Conservation (phyloP, 1,140 invertebrate genomes). For the Drosophila bocki region DNA sequence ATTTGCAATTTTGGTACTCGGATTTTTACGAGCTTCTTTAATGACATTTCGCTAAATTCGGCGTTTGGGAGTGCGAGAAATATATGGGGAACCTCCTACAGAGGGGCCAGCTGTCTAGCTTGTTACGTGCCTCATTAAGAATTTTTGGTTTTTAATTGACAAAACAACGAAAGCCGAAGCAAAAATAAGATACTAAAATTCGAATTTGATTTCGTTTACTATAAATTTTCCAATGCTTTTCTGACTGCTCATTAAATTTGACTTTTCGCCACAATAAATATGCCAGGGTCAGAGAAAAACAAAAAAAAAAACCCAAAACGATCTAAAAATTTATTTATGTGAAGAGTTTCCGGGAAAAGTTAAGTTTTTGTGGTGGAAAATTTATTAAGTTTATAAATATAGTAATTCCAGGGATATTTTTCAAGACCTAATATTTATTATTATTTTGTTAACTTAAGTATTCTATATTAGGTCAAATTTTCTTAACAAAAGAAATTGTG, state of each 20-base stretch:
- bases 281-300: constrained; percentile 20
- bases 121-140: constrained; percentile 82
- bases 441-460: background rate
- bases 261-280: constrained; percentile 27
- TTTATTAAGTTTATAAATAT: background rate
- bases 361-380: background rate
- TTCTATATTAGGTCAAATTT: background rate
- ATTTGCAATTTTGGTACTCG: constrained; percentile 43
- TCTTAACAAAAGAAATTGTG: background rate
- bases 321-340: constrained; percentile 2
- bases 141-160: constrained; percentile 79
- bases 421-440: too few species aligned
- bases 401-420: too few species aligned
- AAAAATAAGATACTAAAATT: constrained; percentile 29
- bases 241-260: constrained; percentile 35
- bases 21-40: constrained; percentile 73
- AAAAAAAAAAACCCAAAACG: background rate
- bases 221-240: constrained; percentile 47
- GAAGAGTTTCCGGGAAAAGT: background rate
- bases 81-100: background rate
- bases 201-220: constrained; percentile 37
- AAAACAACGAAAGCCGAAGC: constrained; percentile 32
- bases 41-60: constrained; percentile 72
- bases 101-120: constrained; percentile 31
- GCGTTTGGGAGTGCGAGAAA: constrained; percentile 21